A percentile compares a stretch with the other conserved stretches of the same genome.
phyloP scores from a whole-genome alignment of 1,140 invertebrate genomes.

The Ips nitidus region DNA sequence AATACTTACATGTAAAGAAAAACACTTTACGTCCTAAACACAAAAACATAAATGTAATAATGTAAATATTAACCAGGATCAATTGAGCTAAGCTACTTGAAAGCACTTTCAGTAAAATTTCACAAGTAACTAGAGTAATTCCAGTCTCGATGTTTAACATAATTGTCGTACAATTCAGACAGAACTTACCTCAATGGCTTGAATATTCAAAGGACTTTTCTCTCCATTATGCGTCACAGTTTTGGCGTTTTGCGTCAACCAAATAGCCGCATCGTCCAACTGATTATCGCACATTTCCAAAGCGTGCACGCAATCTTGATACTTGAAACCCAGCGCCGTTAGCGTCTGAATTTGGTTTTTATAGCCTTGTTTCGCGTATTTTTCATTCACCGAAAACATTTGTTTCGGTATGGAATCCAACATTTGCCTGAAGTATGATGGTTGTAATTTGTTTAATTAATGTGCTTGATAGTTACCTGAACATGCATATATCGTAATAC shows the following conservation, averaged over 20 bases:
- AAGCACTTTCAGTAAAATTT: too few species aligned
- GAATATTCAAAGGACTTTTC: constrained; percentile 37
- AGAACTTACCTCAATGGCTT: constrained; percentile 43
- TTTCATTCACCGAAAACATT: constrained; percentile 61
- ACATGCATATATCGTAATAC: constrained; percentile 93
- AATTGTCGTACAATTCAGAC: too few species aligned
- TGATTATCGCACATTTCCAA: constrained; percentile 67
- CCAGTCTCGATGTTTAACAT: too few species aligned
- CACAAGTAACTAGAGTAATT: too few species aligned
- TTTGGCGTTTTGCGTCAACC: constrained; percentile 72
- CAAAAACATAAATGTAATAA: too few species aligned
- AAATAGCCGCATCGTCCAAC: constrained; percentile 80
- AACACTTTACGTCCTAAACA: too few species aligned
- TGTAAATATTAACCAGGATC: too few species aligned
- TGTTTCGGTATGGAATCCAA: constrained; percentile 83
- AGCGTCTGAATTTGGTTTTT: constrained; percentile 57
- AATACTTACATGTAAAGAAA: too few species aligned
- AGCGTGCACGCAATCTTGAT: constrained; percentile 70
- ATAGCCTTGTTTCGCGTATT: constrained; percentile 39
- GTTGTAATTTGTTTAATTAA: neutral
- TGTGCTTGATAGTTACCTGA: constrained; percentile 54
- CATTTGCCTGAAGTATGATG: constrained; percentile 61
- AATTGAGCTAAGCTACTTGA: too few species aligned
- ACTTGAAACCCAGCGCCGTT: constrained; percentile 69
- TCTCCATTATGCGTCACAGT: constrained; percentile 38